A percentile compares a stretch with the other conserved stretches of the same genome.
Conservation (phyloP, 2,797 vertebrate species). For the Falco novaeseelandiae region DNA sequence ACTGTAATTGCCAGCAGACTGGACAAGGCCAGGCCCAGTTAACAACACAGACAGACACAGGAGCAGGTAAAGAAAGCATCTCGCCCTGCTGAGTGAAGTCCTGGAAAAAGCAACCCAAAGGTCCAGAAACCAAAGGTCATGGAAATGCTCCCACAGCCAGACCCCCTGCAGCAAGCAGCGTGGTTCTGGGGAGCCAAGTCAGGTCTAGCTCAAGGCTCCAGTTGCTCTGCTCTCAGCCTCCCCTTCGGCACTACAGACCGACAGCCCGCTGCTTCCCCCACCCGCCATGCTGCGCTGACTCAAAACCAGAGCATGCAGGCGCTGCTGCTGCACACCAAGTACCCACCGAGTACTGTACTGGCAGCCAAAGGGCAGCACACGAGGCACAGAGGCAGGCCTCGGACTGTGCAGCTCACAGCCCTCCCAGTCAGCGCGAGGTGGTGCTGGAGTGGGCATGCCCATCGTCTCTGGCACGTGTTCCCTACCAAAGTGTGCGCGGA, state of each 20-base stretch:
- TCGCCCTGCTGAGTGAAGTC: background rate
- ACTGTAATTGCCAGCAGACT: background rate
- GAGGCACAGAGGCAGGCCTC: accelerated
- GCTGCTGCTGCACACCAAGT: background rate
- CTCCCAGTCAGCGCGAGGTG: accelerated
- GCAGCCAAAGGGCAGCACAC: background rate
- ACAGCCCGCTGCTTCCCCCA: accelerated
- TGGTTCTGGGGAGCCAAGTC: background rate
- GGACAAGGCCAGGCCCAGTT: background rate
- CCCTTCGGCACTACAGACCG: background rate
- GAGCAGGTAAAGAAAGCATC: background rate
- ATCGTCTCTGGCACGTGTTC: accelerated
- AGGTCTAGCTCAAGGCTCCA: background rate
- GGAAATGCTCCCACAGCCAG: background rate
- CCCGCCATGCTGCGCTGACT: accelerated
- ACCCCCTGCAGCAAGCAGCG: background rate
- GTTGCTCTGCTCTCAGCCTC: background rate
- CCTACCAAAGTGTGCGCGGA: accelerated
- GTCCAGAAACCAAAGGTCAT: background rate
- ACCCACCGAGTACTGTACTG: accelerated
- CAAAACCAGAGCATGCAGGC: accelerated
- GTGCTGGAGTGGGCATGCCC: background rate
- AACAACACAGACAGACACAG: background rate
- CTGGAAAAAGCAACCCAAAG: background rate
- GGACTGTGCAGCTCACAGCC: background rate